A percentile compares a stretch with the other conserved stretches of the same genome.
Evolutionary conservation across 2,888 invertebrate species (phyloP).

Genomic region (Trissolcus japonicus): DNA sequence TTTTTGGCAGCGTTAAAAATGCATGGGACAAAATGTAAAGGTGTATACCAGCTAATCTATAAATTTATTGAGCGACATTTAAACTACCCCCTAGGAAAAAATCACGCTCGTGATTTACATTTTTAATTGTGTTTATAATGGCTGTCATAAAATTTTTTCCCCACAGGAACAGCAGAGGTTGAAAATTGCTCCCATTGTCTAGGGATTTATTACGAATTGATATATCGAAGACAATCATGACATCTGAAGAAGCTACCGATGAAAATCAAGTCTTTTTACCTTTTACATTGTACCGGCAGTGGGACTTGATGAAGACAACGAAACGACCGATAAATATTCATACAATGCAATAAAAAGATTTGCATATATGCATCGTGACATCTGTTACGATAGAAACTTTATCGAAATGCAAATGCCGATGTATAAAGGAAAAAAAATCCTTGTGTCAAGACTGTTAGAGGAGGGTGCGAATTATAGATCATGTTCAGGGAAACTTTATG

Average conservation of each 20-base stretch:
- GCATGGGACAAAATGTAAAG: too few species aligned
- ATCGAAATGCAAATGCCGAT: conserved; percentile 48
- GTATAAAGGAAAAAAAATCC: conserved; percentile 35
- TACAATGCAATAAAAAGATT: conserved; percentile 51
- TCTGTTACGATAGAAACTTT: conserved; percentile 48
- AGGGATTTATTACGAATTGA: too few species aligned
- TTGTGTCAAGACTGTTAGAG: conserved; percentile 24
- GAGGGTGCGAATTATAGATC: conserved; percentile 53
- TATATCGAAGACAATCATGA: background rate
- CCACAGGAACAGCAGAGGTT: too few species aligned
- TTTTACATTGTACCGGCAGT: background rate
- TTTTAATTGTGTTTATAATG: background rate
- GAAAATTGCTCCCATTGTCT: too few species aligned
- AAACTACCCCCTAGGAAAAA: background rate
- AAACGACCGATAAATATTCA: conserved; percentile 46
- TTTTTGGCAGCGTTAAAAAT: too few species aligned
- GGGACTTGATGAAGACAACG: conserved; percentile 38
- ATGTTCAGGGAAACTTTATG: conserved; percentile 48
- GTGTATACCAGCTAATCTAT: background rate
- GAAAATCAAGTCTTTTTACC: conserved; percentile 14
- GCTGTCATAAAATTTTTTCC: background rate
- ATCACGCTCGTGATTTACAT: background rate
- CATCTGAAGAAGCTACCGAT: conserved; percentile 7
- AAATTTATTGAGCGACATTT: conserved; percentile 18
- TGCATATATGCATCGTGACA: conserved; percentile 39